These are phyloP conservation scores for Drosophila subsilvestris DNA, from an alignment of 2,888 invertebrate genomes.

Conservation along the genomic window DNA sequence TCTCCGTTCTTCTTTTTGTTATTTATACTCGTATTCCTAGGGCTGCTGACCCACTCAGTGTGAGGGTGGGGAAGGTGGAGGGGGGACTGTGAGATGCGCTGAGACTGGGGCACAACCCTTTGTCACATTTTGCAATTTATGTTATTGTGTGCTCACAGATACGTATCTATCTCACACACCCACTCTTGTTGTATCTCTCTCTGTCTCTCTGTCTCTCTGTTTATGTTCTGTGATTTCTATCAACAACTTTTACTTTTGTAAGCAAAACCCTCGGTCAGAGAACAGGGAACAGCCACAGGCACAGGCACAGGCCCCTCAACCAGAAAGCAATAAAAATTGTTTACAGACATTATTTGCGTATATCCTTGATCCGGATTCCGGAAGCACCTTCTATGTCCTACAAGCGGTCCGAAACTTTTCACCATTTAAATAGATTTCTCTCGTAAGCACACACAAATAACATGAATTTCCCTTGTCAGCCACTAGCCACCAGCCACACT, in stretches of 20 bases:
- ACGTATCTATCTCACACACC: slow-evolving; percentile 8
- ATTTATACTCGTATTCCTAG: slow-evolving; percentile 36
- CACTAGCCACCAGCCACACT: too few relatives aligned
- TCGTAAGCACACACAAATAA: slow-evolving; percentile 43
- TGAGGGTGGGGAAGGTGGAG: not conserved
- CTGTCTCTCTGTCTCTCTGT: slow-evolving; percentile 28
- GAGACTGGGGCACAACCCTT: slow-evolving; percentile 59
- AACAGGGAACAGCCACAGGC: slow-evolving; percentile 3
- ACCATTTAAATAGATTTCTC: slow-evolving; percentile 68
- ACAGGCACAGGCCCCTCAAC: slow-evolving; percentile 35
- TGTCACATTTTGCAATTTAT: slow-evolving; percentile 77
- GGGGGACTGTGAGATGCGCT: not conserved
- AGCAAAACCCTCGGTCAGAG: slow-evolving; percentile 50
- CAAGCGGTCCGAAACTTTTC: slow-evolving; percentile 51
- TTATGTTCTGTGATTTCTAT: slow-evolving; percentile 70
- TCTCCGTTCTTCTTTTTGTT: slow-evolving; percentile 28
- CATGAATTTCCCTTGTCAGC: slow-evolving; percentile 39
- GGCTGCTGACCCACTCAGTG: slow-evolving; percentile 64
- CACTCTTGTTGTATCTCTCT: slow-evolving; percentile 11
- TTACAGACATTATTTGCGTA: slow-evolving; percentile 76
- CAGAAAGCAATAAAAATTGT: slow-evolving; percentile 79
- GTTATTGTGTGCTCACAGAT: slow-evolving; percentile 60
- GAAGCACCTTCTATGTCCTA: slow-evolving; percentile 69
- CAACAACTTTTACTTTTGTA: slow-evolving; percentile 77
- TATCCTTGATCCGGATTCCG: slow-evolving; percentile 60